Evolutionary conservation across 1,140 invertebrate genomes (phyloP), one percentile per base, ranked within the genome.

Genomic region (Calycopis cecrops): DNA sequence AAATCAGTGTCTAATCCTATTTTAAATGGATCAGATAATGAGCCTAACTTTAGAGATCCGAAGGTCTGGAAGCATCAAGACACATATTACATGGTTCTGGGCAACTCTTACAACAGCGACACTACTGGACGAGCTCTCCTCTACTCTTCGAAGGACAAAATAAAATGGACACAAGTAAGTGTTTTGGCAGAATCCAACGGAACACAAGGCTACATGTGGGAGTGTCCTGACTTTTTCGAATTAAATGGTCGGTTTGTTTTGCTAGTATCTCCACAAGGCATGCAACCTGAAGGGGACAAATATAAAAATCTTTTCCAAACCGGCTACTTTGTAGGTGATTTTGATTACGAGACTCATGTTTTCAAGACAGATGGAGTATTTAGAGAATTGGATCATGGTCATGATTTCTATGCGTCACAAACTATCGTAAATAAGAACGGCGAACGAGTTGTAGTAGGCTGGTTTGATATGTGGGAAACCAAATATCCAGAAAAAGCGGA

Each of bases 401-500:
- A 49, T 49, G 48, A 49, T 14, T 34, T 34, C 21, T 34, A 49
- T 49, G 48, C 48, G 10, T 33, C 48, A 49, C 48, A 49, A 34
- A 49, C 48, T 9, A 49, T 49, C 12, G 21, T 33, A 17, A 33
- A 49, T 33, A 33, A 49, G 7, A 44, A 16, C 4, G 33, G 12
- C 4, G 48, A 49, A 34, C 21, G 48, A 34, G 28, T 49, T 11
- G 21, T 49, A 33, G 33, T 49, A 4, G 48, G 11, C 4, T 49
- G 48, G 48, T 34, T 49, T 12, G 12, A 49, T 33, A 49, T 49
- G 48, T 49, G 48, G 48, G 33, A 49, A 49, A 48, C 47, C 7
- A 16, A 34, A 6, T 48, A 48, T 48, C 47, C 47, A 3, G 47
- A 48, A 28, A 28, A 48, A 12, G 18, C 21, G 1, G 33, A 28